These are phyloP conservation scores for Pogonus chalceus DNA, from an alignment of 1,140 invertebrate genomes.

Conservation along the genomic window DNA sequence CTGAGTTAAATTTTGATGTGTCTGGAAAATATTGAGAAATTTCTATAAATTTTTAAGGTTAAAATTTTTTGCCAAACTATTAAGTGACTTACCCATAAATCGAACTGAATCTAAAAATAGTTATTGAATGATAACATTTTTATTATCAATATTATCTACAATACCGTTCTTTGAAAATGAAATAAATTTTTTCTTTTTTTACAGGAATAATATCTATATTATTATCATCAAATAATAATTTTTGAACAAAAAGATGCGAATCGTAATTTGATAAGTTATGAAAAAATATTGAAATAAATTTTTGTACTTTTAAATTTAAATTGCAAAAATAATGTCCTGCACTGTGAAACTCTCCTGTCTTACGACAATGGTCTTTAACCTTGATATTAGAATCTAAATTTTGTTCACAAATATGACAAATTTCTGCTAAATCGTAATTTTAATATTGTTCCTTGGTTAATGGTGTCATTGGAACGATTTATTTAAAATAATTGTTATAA, in stretches of 20 bases:
- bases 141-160: conserved; percentile 12
- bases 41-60: conserved; percentile 28
- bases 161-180: conserved; percentile 18
- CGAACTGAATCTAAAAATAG: conserved; percentile 30
- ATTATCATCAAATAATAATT: conserved; percentile 21
- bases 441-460: conserved; percentile 13
- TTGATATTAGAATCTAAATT: conserved; percentile 18
- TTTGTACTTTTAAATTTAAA: conserved; percentile 23
- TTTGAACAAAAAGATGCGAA: conserved; percentile 31
- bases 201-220: conserved; percentile 29
- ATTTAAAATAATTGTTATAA: conserved; percentile 15
- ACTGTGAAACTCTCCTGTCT: conserved; percentile 25
- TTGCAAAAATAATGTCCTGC: conserved; percentile 29
- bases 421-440: conserved; percentile 4
- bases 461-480: conserved; percentile 17
- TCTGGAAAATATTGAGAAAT: conserved; percentile 17
- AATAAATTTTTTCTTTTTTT: conserved; percentile 31
- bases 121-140: conserved; percentile 17
- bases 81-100: conserved; percentile 23
- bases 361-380: conserved; percentile 26
- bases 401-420: conserved; percentile 25
- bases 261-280: conserved; percentile 31
- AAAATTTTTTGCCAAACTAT: conserved; percentile 19
- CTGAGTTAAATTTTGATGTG: conserved; percentile 16
- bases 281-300: conserved; percentile 32